Base-by-base conservation (phyloP, 2,113 vertebrate genomes). In the Oriolus oriolus region DNA sequence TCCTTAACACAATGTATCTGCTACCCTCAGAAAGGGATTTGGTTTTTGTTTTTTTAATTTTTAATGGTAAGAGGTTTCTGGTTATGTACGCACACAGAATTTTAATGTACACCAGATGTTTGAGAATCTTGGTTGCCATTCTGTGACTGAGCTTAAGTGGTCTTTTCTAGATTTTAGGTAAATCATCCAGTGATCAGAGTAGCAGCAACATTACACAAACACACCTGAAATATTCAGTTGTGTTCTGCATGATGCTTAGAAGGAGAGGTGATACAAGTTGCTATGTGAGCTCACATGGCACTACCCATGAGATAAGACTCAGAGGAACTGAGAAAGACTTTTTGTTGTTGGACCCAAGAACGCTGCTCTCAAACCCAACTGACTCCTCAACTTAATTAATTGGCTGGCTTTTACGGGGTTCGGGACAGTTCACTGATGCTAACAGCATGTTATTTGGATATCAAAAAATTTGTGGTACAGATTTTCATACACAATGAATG, bases 241-340 rank as follows among this genome's bases (percentile, higher is more conserved):
- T 76, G 15, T 6, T 56, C 63, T 68, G 11, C 13, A 9, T 39
- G 33, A 49, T 17, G 3, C 13, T 31, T 45, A 7, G 53, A 71
- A 45, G 6, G 26, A 75, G 17, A 87, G 15, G 5, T 81, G n/a
- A 66, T 14, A 24, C 6, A 65, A 33, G 12, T 37, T 0, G 0
- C 6, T 28, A 3, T 17, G 15, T 37, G n/a, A 95, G 33, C 4
- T 88, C 12, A 20, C 14, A 13, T 4, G 20, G 11, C 31, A 71
- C 3, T 20, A 33, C 2, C 5, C 26, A 16, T 11, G 23, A 87
- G 28, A 28, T 22, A 57, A 61, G 44, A 73, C 4, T 6, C 8
- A 69, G 27, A 28, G 7, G 3, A n/a, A 35, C 10, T 13, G 12
- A 50, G 42, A 16, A 71, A 45, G 13, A 2, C 2, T 81, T 42